These are phyloP conservation scores for Larimichthys crocea DNA, from an alignment of 2,113 vertebrate genomes.

Conservation along the genomic window DNA sequence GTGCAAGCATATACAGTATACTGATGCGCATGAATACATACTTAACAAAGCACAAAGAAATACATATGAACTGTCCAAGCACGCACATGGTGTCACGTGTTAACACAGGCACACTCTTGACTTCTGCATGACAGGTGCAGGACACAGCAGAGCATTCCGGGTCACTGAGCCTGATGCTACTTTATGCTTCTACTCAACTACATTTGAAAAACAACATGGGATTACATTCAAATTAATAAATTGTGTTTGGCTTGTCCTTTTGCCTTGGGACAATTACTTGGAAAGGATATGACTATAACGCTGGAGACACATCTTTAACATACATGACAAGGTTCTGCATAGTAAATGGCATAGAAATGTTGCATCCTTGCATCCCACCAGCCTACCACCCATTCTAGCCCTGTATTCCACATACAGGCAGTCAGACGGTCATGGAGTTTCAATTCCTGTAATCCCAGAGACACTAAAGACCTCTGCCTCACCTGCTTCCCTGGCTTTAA, in stretches of 20 bases:
- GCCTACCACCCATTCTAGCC: neutral
- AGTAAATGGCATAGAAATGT: no score
- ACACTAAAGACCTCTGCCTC: neutral
- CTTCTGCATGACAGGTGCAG: conserved; percentile 8
- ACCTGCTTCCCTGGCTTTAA: neutral
- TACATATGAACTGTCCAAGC: neutral
- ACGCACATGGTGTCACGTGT: conserved; percentile 18
- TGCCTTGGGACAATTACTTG: no score
- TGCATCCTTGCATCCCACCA: neutral
- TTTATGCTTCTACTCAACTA: neutral
- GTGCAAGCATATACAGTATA: conserved; percentile 9
- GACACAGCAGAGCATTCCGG: conserved; percentile 25
- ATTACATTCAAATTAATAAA: no score
- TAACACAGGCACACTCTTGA: conserved; percentile 14
- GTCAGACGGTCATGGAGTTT: neutral
- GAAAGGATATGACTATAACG: no score
- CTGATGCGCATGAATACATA: conserved; percentile 22
- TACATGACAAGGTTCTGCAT: no score
- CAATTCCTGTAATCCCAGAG: neutral
- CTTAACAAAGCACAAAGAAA: neutral
- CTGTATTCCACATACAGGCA: neutral
- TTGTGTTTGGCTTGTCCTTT: no score
- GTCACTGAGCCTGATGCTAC: neutral
- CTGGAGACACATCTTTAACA: no score
- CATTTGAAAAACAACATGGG: neutral